Evolutionary conservation across 2,113 vertebrate genomes (phyloP), one percentile per base, ranked within the genome.

Genomic region (Tupaia tana): DNA sequence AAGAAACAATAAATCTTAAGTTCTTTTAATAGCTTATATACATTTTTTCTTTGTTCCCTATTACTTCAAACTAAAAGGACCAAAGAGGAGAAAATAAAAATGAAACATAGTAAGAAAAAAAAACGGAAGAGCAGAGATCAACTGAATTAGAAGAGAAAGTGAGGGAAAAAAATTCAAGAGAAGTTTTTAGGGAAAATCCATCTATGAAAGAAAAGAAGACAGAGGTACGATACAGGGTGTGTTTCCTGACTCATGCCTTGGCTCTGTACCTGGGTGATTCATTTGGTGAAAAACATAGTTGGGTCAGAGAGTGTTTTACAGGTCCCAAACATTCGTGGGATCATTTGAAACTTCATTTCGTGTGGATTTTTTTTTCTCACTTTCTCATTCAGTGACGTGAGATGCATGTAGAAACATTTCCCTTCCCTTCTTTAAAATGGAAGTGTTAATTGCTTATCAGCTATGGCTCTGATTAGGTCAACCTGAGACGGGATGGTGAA

Each of bases 191-290:
- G 96, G 91, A 82, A 94, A 95, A 52, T 63, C 96, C 95, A 95
- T 25, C 20, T 18, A 13, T 74, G 24, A 29, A 85, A 43, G 75
- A 82, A 93, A 20, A 80, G 43, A 90, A 77, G 83, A 79, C 43
- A 86, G 63, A 87, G 94, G 81, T 96, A 81, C 0, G 15, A 43
- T 70, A 15, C 1, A n/a, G 92, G 93, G 85, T 64, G 79, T 91
- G 89, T 71, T 73, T 75, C 25, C 54, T 97, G 95, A 96, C 71
- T 97, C 96, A 73, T 4, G 70, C 6, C 5, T 79, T 93, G 95
- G 92, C 92, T 64, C 43, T 54, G 22, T 58, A 96, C 95, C 89
- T 93, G 71, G 52, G 15, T 96, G 96, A 96, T 66, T 97, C 96
- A 96, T 75, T 85, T 83, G 74, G 56, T 93, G 89, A 79, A 93